phyloP scores from a whole-genome alignment of 1,140 invertebrate species.

The Drosophila nannoptera region DNA sequence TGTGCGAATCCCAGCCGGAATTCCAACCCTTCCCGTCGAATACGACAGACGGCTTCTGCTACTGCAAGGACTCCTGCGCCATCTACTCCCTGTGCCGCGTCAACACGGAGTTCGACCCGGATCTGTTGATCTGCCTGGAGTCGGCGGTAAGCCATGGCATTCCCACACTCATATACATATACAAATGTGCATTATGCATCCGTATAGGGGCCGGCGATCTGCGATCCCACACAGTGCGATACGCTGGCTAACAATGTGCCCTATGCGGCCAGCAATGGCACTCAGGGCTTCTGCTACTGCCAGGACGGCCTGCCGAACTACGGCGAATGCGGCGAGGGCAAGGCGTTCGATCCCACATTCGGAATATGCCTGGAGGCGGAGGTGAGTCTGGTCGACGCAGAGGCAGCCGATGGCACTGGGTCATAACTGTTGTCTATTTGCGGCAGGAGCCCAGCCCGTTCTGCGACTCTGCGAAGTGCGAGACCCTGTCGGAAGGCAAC shows the following conservation, averaged over 20 bases:
- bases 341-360: not conserved
- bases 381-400: slow-evolving; percentile 24
- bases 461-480: slow-evolving; percentile 39
- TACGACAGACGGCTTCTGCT: slow-evolving; percentile 22
- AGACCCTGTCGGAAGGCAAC: not conserved
- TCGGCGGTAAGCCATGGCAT: slow-evolving; percentile 17
- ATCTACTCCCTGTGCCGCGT: not conserved
- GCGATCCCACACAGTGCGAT: slow-evolving; percentile 28
- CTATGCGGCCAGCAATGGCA: slow-evolving; percentile 21
- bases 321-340: slow-evolving; percentile 3
- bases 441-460: slow-evolving; percentile 6
- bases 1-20: slow-evolving; percentile 7
- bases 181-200: not conserved
- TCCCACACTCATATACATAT: no score
- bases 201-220: slow-evolving; percentile 30
- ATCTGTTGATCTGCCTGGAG: slow-evolving; percentile 10
- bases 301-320: slow-evolving; percentile 26
- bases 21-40: slow-evolving; percentile 4
- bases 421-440: no score
- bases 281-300: slow-evolving; percentile 51
- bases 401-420: no score
- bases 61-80: slow-evolving; percentile 34
- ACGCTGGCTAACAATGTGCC: slow-evolving; percentile 7
- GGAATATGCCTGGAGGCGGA: slow-evolving; percentile 14
- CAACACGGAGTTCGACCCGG: not conserved